phyloP scores from a whole-genome alignment of 2,888 invertebrate genomes.

The Hemithea aestivaria region DNA sequence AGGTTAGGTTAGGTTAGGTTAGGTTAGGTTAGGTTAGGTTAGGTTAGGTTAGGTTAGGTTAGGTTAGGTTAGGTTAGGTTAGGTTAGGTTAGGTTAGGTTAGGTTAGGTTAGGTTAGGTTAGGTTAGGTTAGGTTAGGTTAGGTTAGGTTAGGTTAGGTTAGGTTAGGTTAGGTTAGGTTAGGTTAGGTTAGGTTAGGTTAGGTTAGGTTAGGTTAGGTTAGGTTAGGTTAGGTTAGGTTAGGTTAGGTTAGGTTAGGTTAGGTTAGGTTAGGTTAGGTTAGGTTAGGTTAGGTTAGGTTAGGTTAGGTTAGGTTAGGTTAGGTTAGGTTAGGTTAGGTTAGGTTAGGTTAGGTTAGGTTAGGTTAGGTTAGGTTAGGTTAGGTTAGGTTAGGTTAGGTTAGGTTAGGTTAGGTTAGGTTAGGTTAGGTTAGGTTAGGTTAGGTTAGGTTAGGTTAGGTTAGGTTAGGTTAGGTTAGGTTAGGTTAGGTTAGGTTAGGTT shows the following conservation, averaged over 20 bases:
- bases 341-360: slow-evolving; percentile 29
- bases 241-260: slow-evolving; percentile 29
- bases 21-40: slow-evolving; percentile 27
- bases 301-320: slow-evolving; percentile 31
- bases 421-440: slow-evolving; percentile 26
- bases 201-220: slow-evolving; percentile 31
- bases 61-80: slow-evolving; percentile 25
- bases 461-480: slow-evolving; percentile 17
- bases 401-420: slow-evolving; percentile 29
- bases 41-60: slow-evolving; percentile 28
- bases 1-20: slow-evolving; percentile 25
- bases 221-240: slow-evolving; percentile 29
- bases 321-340: slow-evolving; percentile 32
- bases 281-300: slow-evolving; percentile 32
- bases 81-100: slow-evolving; percentile 25
- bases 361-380: slow-evolving; percentile 31
- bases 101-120: slow-evolving; percentile 27
- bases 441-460: slow-evolving; percentile 18
- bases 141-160: slow-evolving; percentile 32
- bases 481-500: slow-evolving; percentile 20
- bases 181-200: slow-evolving; percentile 31
- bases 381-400: slow-evolving; percentile 29
- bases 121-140: slow-evolving; percentile 29
- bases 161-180: slow-evolving; percentile 31
- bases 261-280: slow-evolving; percentile 32